Evolutionary conservation across 2,888 invertebrate species (phyloP).

Genomic region (Drosophila mettleri): DNA sequence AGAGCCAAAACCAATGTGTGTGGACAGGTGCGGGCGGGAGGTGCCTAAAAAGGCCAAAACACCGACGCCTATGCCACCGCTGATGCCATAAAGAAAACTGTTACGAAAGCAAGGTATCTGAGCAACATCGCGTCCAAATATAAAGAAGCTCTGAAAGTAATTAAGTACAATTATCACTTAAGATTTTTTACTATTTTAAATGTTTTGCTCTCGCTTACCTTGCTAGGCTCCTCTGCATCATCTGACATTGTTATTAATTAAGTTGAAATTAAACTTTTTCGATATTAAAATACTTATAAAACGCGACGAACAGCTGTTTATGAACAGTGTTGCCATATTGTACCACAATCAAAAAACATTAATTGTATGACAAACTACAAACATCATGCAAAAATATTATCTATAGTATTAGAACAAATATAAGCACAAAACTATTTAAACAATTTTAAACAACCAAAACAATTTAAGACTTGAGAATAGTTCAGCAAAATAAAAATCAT

Average conservation of each 20-base stretch:
- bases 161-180: too few species aligned
- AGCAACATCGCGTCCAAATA: constrained; percentile 90
- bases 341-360: background rate
- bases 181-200: background rate
- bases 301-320: constrained; percentile 57
- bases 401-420: background rate
- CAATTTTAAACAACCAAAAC: too few species aligned
- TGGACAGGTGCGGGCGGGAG: constrained; percentile 88
- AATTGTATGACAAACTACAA: background rate
- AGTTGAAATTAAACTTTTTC: constrained; percentile 7
- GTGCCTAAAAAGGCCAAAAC: constrained; percentile 90
- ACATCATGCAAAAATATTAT: constrained; percentile 21
- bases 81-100: constrained; percentile 91
- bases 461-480: background rate
- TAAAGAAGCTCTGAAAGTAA: constrained; percentile 54
- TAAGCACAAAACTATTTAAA: background rate
- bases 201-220: constrained; percentile 35
- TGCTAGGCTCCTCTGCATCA: constrained; percentile 64
- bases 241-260: constrained; percentile 55
- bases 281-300: constrained; percentile 29
- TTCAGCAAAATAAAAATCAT: background rate
- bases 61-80: constrained; percentile 89
- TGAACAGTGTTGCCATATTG: constrained; percentile 37
- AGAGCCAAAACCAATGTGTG: constrained; percentile 88
- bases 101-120: constrained; percentile 93